Evolutionary conservation across 2,888 invertebrate genomes (phyloP), one percentile per base, ranked within the genome.

Genomic region (Acrobasis repandana): DNA sequence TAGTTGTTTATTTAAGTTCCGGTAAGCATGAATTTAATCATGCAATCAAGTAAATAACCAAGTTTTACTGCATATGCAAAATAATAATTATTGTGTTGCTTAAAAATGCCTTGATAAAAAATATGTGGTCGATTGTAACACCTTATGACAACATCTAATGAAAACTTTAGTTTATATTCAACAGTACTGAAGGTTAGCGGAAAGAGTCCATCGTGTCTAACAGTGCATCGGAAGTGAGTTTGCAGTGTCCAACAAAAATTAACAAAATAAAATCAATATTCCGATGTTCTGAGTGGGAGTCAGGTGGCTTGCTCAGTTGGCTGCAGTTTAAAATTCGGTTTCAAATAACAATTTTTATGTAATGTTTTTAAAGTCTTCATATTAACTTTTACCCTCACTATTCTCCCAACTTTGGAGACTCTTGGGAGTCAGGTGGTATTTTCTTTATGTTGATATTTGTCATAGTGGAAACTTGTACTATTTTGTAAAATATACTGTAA

Each of bases 261-360:
- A 38, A n/a, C 18, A 54, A 54, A 54, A 54, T 20, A 36, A 54
- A 38, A 28, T 8, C 38, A 54, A 20, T 38, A 54, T 54, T 38
- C 38, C 52, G 52, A 52, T 52, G 52, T 52, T 52, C 52, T 52
- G 34, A 51, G 51, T 51, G 51, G 51, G 51, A 16, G n/a, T 36
- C 9, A 16, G 52, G 34, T 16, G 34, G 36, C 38, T 20, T 14
- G 38, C 38, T 18, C 8, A 38, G 43, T 43, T 43, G 43, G n/a
- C 38, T 38, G 38, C 54, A 38, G 20, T 36, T 36, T 54, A 36
- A 28, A 36, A 52, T 14, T 36, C 14, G 10, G 18, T 14, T 9
- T 20, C 20, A 16, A 2, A 9, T 14, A 43, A 14, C 14, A 34
- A 34, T 18, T 28, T 52, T 16, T 34, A 16, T 8, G 15, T 16